A percentile compares a stretch with the other conserved stretches of the same genome.
Conservation (phyloP, 2,888 invertebrate species). For the Thereva nobilitata region DNA sequence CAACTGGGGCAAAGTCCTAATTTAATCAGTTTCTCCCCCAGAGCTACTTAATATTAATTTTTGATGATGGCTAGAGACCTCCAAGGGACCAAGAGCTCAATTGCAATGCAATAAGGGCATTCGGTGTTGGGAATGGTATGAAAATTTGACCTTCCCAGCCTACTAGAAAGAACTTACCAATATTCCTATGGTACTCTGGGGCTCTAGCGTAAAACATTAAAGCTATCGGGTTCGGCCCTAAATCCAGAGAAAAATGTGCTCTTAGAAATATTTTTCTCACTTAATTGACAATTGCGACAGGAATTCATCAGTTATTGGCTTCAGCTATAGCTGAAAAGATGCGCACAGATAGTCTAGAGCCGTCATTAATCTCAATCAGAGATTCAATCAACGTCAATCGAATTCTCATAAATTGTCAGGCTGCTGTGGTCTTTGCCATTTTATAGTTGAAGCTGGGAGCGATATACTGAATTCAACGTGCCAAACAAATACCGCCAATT, state of each 20-base stretch:
- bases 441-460: no score
- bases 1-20: background rate
- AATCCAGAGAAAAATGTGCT: no score
- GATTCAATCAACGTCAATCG: constrained; percentile 41
- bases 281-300: constrained; percentile 25
- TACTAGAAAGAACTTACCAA: background rate
- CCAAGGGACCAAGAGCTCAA: background rate
- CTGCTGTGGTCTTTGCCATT: no score
- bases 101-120: background rate
- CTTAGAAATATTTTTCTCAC: background rate
- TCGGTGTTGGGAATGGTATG: background rate
- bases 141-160: background rate
- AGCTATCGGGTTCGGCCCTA: background rate
- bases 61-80: background rate
- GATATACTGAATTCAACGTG: no score
- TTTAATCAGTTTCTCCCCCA: constrained; percentile 4
- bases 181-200: background rate
- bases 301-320: constrained; percentile 10
- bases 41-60: constrained; percentile 1
- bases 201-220: background rate
- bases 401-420: constrained; percentile 35
- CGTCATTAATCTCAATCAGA: constrained; percentile 40
- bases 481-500: no score
- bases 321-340: background rate
- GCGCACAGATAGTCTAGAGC: background rate